These are phyloP conservation scores for Cervus canadensis DNA, from an alignment of 2,113 vertebrate species.

Conservation along the genomic window DNA sequence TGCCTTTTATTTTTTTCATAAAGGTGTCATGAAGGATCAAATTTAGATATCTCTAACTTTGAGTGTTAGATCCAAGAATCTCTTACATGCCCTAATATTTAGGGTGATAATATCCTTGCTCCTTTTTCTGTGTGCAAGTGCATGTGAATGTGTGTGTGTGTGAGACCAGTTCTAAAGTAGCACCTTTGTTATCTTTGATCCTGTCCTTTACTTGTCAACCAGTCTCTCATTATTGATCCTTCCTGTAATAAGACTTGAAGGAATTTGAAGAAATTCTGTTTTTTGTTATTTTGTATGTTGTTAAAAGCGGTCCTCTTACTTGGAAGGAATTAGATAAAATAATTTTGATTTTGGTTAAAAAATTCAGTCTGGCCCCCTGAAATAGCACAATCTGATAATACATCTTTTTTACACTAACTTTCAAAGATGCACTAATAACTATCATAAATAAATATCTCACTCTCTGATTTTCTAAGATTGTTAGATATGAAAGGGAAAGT, in stretches of 20 bases:
- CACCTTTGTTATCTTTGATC: not conserved
- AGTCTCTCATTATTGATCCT: not conserved
- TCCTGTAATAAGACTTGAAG: not conserved
- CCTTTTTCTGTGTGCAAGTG: not conserved
- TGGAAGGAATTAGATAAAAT: not conserved
- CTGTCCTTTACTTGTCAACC: not conserved
- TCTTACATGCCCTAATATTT: not conserved
- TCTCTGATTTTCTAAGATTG: not conserved
- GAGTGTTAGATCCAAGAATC: not conserved
- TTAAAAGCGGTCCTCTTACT: not conserved
- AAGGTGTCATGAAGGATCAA: not conserved
- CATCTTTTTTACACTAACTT: not conserved
- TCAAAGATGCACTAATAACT: not conserved
- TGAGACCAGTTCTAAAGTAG: not conserved
- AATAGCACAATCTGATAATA: not conserved
- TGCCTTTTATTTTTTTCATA: not conserved
- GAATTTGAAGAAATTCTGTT: not conserved
- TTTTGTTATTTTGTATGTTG: not conserved
- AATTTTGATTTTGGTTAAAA: not conserved
- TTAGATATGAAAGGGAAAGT: not conserved
- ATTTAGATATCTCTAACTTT: not conserved
- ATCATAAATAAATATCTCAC: not conserved
- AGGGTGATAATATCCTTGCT: not conserved
- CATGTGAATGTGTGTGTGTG: not conserved
- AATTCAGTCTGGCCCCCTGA: rapidly evolving